Evolutionary conservation across 2,113 vertebrate genomes (phyloP), one percentile per base, ranked within the genome.

Genomic region (Uria lomvia): DNA sequence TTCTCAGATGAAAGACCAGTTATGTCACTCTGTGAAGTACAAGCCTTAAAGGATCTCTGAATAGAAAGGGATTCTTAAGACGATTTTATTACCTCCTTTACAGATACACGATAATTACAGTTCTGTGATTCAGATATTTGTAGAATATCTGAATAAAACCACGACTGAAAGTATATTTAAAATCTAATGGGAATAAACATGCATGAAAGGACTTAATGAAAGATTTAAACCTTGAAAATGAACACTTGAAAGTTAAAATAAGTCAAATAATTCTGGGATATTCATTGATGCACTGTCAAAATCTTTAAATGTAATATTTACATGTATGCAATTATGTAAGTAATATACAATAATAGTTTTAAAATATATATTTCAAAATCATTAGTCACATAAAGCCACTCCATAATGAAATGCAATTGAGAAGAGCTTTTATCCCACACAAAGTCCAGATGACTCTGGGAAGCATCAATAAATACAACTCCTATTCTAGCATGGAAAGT

Each of bases 391-490:
- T 65, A 52, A 78, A 95, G 43, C n/a, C 11, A 45, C 9, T 15
- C 27, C 52, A 49, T n/a, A 88, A 53, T 23, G 50, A 92, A 90
- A 91, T 6, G 29, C 34, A 42, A 74, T n/a, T 66, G 58, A 52
- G 53, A 89, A 53, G 49, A 77, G 23, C 10, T 26, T 79, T 86
- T 52, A 85, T 49, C 30, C 40, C 29, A 72, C 49, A 91, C 30
- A 13, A 62, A 75, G 47, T 67, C 76, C 50, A 40, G 53, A 68
- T 27, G 30, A 83, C 71, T 86, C 90, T 95, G 94, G 82, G 77
- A 94, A 90, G 74, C 74, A 79, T 94, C 92, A 87, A 90, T 96
- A 82, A 72, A 49, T 42, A 9, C 29, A 90, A 88, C 73, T 94
- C 38, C 68, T 75, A 15, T 15, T 75, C 21, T 8, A 65, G 40